These are phyloP conservation scores for Hofmannophila pseudospretella DNA, from an alignment of 2,888 invertebrate genomes.

Conservation along the genomic window DNA sequence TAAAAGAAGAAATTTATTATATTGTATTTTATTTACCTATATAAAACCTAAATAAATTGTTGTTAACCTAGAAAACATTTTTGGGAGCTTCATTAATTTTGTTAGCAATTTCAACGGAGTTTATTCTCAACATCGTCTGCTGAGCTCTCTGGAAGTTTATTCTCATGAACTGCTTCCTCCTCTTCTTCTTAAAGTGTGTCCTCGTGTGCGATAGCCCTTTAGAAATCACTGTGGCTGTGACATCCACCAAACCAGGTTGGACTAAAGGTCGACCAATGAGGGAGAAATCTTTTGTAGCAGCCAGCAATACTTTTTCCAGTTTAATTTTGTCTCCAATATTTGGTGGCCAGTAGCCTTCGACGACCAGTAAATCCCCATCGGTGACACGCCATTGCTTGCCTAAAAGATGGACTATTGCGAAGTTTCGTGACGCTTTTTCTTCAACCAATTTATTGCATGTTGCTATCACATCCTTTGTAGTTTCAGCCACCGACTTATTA, in stretches of 20 bases:
- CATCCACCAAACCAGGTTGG: conserved; percentile 83
- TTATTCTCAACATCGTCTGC: conserved; percentile 87
- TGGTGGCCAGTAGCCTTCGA: conserved; percentile 92
- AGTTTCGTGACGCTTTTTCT: conserved; percentile 80
- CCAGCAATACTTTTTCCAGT: conserved; percentile 89
- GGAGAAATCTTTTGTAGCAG: conserved; percentile 88
- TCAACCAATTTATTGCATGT: conserved; percentile 81
- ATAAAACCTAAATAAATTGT: conserved; percentile 1
- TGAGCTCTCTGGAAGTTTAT: conserved; percentile 84
- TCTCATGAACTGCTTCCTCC: conserved; percentile 86
- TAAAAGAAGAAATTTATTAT: conserved; percentile 6
- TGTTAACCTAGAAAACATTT: conserved; percentile 42
- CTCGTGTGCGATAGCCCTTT: conserved; percentile 89
- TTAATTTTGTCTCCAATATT: conserved; percentile 86
- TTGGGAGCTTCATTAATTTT: conserved; percentile 69
- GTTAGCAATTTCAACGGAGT: conserved; percentile 80
- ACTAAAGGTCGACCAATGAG: conserved; percentile 88
- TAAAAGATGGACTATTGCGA: conserved; percentile 88
- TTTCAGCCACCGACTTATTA: conserved; percentile 35
- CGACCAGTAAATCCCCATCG: conserved; percentile 88
- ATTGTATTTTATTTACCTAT: conserved; percentile 3
- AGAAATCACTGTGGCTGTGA: conserved; percentile 90
- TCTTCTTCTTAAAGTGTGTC: conserved; percentile 85
- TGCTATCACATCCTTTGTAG: conserved; percentile 73
- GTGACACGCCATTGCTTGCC: conserved; percentile 93